A percentile compares a stretch with the other conserved stretches of the same genome.
Conservation (phyloP, 2,888 invertebrate genomes). For the Pharmacophagus antenor region DNA sequence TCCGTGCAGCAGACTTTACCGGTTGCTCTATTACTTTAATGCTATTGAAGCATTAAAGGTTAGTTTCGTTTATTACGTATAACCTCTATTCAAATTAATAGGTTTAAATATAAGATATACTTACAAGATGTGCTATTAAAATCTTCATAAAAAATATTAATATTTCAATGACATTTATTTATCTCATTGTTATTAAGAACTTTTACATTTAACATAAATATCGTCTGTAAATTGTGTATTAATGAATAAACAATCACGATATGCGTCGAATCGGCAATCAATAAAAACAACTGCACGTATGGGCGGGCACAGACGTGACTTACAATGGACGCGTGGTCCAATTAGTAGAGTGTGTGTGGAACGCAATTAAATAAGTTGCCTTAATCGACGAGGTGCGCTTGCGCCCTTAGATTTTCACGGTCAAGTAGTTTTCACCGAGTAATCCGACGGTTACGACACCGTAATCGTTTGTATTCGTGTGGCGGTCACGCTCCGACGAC, state of each 20-base stretch:
- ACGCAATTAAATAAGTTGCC: slow-evolving; percentile 10
- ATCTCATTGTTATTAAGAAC: neutral
- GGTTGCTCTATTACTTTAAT: slow-evolving; percentile 51
- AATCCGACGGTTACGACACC: slow-evolving; percentile 48
- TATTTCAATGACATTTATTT: neutral
- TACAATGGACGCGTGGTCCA: slow-evolving; percentile 9
- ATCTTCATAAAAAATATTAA: neutral
- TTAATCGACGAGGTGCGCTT: slow-evolving; percentile 33
- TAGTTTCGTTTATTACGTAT: slow-evolving; percentile 33
- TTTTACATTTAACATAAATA: neutral
- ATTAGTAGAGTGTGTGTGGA: slow-evolving; percentile 5
- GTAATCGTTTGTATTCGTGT: slow-evolving; percentile 52
- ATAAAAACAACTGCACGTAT: neutral
- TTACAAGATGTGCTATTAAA: too few relatives aligned
- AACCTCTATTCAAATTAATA: neutral
- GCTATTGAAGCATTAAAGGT: slow-evolving; percentile 54
- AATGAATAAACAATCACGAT: neutral
- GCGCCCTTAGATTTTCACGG: slow-evolving; percentile 56
- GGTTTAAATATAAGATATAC: neutral
- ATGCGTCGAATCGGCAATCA: neutral
- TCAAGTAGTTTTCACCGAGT: slow-evolving; percentile 53
- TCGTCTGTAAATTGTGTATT: neutral
- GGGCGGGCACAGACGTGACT: neutral
- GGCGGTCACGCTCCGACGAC: slow-evolving; percentile 61
- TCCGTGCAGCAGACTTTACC: slow-evolving; percentile 47